Evolutionary conservation across 2,888 invertebrate genomes (phyloP), one percentile per base, ranked within the genome.

Genomic region (Monoplex corrugatus): DNA sequence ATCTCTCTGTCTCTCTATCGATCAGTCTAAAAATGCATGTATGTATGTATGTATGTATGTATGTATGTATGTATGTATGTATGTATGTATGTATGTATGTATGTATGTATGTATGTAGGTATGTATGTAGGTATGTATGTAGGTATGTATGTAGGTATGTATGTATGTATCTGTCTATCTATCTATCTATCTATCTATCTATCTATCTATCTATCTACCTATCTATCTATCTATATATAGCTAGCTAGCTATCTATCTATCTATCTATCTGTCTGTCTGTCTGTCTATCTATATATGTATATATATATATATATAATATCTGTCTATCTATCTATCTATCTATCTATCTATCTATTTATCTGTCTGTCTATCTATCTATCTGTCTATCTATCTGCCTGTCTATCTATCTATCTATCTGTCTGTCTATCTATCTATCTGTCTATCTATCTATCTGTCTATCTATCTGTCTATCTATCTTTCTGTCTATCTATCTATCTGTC

Each of bases 201-300:
- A 28, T 28, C 57, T 57, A 28, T 10, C 10, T 10, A 10, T 57
- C 10, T 57, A 28, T 57, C 10, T 57, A 10, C 10, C 57, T 57
- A 28, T 57, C 10, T 57, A 10, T 5, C 19, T 57, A 16, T 57
- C 28, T 57, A 2, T 57, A 28, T 87, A 8, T 68, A n/a, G 5
- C 68, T 10, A n/a, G 16, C 68, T 68, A n/a, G 16, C 68, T 68
- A n/a, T 68, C 72, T 35, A 2, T 35, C 82, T 72, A 45, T 88
- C 86, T 86, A 63, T 90, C 86, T 80, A 23, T 86, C 82, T 83
- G 43, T 87, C 84, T 87, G 82, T 78, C 78, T 38, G 40, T 78
- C 40, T 78, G 5, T 35, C 35, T 38, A 6, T 78, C 40, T 85
- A n/a, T n/a, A n/a, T n/a, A n/a, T n/a, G n/a, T n/a, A n/a, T n/a